phyloP scores from a whole-genome alignment of 2,888 invertebrate genomes.

The Hyposoter dolosus region DNA sequence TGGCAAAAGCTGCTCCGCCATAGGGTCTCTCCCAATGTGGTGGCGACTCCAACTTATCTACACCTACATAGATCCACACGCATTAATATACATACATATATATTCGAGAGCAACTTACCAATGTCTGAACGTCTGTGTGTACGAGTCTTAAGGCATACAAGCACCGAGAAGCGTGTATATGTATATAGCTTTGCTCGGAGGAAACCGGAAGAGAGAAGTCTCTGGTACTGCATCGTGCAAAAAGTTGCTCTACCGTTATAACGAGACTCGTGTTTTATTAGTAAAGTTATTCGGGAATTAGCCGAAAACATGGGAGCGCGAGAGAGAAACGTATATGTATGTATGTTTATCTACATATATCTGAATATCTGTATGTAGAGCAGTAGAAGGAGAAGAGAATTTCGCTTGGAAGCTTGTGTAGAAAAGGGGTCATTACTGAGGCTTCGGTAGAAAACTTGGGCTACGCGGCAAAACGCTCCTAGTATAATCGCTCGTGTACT shows the following conservation, averaged over 20 bases:
- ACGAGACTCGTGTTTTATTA: conserved; percentile 78
- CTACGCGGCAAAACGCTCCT: conserved; percentile 68
- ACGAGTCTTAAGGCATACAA: conserved; percentile 32
- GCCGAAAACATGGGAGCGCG: conserved; percentile 70
- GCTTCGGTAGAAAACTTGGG: conserved; percentile 73
- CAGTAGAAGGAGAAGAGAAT: conserved; percentile 50
- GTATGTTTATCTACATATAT: conserved; percentile 1
- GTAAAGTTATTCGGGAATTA: conserved; percentile 77
- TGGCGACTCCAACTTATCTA: conserved; percentile 49
- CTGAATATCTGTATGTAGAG: conserved; percentile 13
- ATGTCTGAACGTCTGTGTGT: neutral
- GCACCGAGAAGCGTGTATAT: conserved; percentile 40
- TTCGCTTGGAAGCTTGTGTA: conserved; percentile 59
- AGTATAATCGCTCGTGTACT: conserved; percentile 55
- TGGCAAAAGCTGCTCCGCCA: conserved; percentile 67
- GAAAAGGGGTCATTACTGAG: conserved; percentile 74
- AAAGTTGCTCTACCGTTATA: conserved; percentile 65
- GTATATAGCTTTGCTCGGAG: conserved; percentile 2
- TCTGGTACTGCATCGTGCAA: conserved; percentile 59
- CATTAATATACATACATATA: neutral
- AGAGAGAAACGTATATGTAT: conserved; percentile 33
- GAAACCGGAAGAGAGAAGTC: conserved; percentile 42
- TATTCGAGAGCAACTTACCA: neutral
- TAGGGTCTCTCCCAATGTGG: conserved; percentile 60
- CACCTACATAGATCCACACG: neutral